These are phyloP conservation scores for Scaptomyza polygonia DNA, from an alignment of 2,888 invertebrate species.

Conservation along the genomic window DNA sequence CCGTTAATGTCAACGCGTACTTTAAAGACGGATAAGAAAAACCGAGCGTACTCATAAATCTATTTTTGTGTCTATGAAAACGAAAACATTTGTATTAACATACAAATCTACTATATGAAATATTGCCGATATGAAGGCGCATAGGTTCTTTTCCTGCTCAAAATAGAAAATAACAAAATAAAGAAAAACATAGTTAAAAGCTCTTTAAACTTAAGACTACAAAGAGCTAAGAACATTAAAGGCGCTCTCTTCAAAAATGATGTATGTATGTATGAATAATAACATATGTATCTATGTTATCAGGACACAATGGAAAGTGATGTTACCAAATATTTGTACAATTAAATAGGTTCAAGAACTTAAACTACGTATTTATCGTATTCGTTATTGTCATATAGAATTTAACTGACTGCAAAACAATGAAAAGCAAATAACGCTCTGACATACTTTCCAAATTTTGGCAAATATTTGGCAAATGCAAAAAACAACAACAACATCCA, in stretches of 20 bases:
- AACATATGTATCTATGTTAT: not conserved
- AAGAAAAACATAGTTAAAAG: too few species aligned
- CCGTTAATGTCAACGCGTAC: conserved; percentile 39
- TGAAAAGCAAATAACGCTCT: conserved; percentile 46
- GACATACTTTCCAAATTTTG: conserved; percentile 56
- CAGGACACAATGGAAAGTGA: conserved; percentile 22
- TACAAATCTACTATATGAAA: conserved; percentile 3
- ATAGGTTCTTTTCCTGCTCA: too few species aligned
- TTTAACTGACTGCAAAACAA: conserved; percentile 38
- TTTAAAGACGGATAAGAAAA: conserved; percentile 38
- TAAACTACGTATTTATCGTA: not conserved
- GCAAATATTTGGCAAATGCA: conserved; percentile 62
- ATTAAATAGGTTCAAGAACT: conserved; percentile 23
- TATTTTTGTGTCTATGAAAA: not conserved
- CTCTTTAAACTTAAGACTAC: not conserved
- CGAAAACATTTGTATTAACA: too few species aligned
- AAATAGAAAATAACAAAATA: too few species aligned
- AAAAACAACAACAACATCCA: too few species aligned
- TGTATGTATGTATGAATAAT: not conserved
- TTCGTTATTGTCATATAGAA: conserved; percentile 34
- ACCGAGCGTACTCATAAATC: conserved; percentile 18
- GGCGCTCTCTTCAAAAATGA: not conserved
- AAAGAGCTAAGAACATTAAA: not conserved
- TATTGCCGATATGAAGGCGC: conserved; percentile 33
- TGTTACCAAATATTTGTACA: conserved; percentile 52